These are phyloP conservation scores for Tamias sibiricus DNA, from an alignment of 2,113 vertebrate genomes.

Conservation along the genomic window DNA sequence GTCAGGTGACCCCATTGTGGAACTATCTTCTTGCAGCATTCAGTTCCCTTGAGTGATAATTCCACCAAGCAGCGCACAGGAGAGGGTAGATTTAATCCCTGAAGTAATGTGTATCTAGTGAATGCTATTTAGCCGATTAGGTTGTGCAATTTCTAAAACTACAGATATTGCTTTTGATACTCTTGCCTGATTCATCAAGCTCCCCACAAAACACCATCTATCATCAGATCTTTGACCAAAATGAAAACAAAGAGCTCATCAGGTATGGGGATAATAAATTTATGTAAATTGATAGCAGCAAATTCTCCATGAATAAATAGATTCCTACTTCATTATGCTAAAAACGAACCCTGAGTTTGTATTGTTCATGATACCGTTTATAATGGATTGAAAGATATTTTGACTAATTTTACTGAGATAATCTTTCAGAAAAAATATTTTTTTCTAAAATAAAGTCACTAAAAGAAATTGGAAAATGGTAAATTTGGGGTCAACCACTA, in stretches of 20 bases:
- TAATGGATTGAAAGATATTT: not conserved
- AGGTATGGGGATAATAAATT: not conserved
- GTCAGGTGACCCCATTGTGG: conserved; percentile 68
- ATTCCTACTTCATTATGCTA: not conserved
- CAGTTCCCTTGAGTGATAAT: conserved; percentile 78
- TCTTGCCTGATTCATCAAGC: conserved; percentile 60
- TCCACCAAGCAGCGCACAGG: conserved; percentile 36
- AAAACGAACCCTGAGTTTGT: not conserved
- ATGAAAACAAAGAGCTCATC: conserved; percentile 56
- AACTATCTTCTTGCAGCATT: conserved; percentile 69
- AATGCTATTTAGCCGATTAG: conserved; percentile 66
- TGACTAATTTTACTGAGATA: not conserved
- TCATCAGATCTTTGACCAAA: conserved; percentile 55
- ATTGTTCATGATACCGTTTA: not conserved
- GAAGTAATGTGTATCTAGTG: conserved; percentile 62
- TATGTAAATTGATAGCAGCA: not conserved
- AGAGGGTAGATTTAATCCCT: conserved; percentile 77
- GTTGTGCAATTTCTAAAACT: conserved; percentile 69
- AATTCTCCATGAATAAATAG: not conserved
- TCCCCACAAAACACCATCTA: conserved; percentile 41
- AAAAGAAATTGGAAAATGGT: not conserved
- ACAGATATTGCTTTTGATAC: conserved; percentile 35
- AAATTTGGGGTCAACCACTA: not conserved
- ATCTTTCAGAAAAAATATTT: not conserved
- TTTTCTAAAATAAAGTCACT: not conserved